phyloP scores from a whole-genome alignment of 2,113 vertebrate species.

The Cromileptes altivelis region DNA sequence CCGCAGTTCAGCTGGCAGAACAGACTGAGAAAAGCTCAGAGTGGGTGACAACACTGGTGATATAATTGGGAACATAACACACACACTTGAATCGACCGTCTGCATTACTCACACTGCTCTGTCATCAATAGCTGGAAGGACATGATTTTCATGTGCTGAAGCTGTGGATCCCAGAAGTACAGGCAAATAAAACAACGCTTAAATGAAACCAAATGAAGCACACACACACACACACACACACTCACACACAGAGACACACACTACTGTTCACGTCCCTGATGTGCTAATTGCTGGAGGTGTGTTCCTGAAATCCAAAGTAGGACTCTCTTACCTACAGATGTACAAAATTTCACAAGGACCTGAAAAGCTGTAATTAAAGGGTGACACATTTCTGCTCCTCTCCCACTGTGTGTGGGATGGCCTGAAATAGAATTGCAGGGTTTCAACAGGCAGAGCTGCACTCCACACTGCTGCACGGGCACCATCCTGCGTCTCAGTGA shows the following conservation, averaged over 20 bases:
- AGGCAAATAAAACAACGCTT: constrained; percentile 40
- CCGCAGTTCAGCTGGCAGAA: constrained; percentile 65
- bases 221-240: constrained; percentile 14
- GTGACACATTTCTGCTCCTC: constrained; percentile 83
- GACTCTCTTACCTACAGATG: constrained; percentile 77
- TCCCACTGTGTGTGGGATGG: constrained; percentile 83
- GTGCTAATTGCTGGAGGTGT: constrained; percentile 78
- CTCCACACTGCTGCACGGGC: constrained; percentile 56
- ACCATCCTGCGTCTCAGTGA: constrained; percentile 42
- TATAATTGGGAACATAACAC: constrained; percentile 72
- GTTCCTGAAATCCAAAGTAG: constrained; percentile 74
- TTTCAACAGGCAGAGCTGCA: constrained; percentile 74
- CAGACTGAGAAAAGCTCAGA: constrained; percentile 64
- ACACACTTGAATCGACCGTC: constrained; percentile 45
- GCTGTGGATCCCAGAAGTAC: constrained; percentile 27
- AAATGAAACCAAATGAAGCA: constrained; percentile 44
- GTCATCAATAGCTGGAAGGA: constrained; percentile 55
- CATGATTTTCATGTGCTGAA: constrained; percentile 40
- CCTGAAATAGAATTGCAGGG: constrained; percentile 82
- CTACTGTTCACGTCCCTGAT: constrained; percentile 57
- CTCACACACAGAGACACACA: constrained; percentile 23
- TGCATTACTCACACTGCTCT: constrained; percentile 45
- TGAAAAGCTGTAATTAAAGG: constrained; percentile 84
- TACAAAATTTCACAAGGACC: constrained; percentile 76
- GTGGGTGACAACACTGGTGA: constrained; percentile 66